phyloP scores from a whole-genome alignment of 2,113 vertebrate species.

The Holacanthus passer region DNA sequence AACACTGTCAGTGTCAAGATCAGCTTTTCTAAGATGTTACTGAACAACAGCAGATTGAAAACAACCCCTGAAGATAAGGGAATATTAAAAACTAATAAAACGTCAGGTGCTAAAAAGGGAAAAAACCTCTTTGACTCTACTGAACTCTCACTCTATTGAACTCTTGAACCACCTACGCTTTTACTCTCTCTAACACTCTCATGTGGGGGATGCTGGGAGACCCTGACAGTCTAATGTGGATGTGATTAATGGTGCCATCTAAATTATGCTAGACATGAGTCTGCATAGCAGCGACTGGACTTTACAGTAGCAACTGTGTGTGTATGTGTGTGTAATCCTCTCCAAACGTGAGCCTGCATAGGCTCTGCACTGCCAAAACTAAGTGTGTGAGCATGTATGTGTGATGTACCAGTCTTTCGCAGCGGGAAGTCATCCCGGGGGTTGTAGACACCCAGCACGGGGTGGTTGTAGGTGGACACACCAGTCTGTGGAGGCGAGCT shows the following conservation, averaged over 20 bases:
- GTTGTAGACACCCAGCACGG: constrained; percentile 94
- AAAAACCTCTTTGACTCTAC: constrained; percentile 35
- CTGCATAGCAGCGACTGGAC: constrained; percentile 37
- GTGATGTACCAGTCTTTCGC: constrained; percentile 91
- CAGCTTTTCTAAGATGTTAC: background rate
- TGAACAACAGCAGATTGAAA: constrained; percentile 20
- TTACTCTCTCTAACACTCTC: constrained; percentile 41
- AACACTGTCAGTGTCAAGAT: background rate
- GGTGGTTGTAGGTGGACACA: constrained; percentile 91
- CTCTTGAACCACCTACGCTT: constrained; percentile 54
- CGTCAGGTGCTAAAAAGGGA: constrained; percentile 23
- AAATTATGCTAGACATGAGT: constrained; percentile 55
- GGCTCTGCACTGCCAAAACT: constrained; percentile 8
- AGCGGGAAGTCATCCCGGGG: constrained; percentile 96
- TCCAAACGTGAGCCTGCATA: constrained; percentile 2
- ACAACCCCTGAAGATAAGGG: background rate
- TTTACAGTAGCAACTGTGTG: background rate
- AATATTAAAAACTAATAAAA: constrained; percentile 42
- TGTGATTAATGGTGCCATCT: constrained; percentile 69
- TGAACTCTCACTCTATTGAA: constrained; percentile 55
- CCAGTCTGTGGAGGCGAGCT: constrained; percentile 95
- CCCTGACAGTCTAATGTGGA: constrained; percentile 65
- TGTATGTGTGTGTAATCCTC: constrained; percentile 13
- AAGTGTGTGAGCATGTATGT: constrained; percentile 8
- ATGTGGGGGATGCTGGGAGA: constrained; percentile 53